Base-by-base conservation (phyloP, 2,888 invertebrate species). In the Stomorhina lunata region DNA sequence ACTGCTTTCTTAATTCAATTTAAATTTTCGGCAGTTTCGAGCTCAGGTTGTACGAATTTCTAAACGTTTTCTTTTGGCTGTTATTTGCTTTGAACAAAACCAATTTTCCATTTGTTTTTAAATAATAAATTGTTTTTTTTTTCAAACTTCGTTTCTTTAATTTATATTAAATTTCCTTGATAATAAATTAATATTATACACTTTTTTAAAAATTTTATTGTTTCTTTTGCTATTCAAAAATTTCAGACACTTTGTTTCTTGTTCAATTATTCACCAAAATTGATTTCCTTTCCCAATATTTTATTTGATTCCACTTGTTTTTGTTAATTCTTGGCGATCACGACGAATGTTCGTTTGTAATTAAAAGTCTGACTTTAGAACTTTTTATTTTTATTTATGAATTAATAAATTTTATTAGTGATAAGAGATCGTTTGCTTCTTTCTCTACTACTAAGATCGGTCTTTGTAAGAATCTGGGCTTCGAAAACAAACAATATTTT, bases 81-180 rank as follows among this genome's bases (percentile, higher is more conserved):
- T 59, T 68, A 34, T 66, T 61, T 40, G 57, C 50, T 59, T 75
- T 25, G 17, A 59, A 66, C 43, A 71, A 76, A 75, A 76, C 71
- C 82, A 66, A 75, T 68, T 80, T 80, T 66, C 82, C 82, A 82
- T 82, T 82, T 82, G 82, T 59, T 71, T 65, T 68, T 69, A 34
- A 72, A 63, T 45, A 20, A 66, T 22, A 53, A 25, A 12, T 17
- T 57, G 15, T 48, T 25, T 48, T 59, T 55, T 48, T 20, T 4
- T 34, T 7, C 17, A 5, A 61, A 6, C 53, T 61, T 63, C 40
- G 12, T 59, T 72, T 27, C 37, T 43, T 40, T 59, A 22, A 6
- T 22, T 40, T 59, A 6, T 22, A 29, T 45, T 25, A n/a, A 6
- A 7, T n/a, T n/a, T n/a, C 15, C 17, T 5, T 34, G 32, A 20